Evolutionary conservation across 2,113 vertebrate species (phyloP), one percentile per base, ranked within the genome.

Genomic region (Hucho hucho): DNA sequence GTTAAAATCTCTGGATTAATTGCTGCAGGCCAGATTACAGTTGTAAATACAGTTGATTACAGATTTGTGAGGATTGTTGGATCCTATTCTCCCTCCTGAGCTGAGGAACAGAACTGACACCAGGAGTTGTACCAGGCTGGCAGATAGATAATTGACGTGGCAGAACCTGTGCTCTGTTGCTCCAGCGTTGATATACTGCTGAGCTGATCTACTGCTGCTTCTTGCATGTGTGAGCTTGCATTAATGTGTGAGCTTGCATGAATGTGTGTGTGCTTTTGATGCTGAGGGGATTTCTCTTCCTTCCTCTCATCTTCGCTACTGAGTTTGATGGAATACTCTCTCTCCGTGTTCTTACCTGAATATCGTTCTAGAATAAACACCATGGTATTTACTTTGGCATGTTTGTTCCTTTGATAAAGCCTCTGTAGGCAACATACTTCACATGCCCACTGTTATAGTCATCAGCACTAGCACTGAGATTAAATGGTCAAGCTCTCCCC

Each of bases 171-270:
- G 84, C 83, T 89, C 73, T 83, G 86, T 83, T 79, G 72, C 81
- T 69, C 72, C 81, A 12, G 74, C 84, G 86, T 91, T 87, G 88
- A 89, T 87, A 87, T 72, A 86, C 69, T 80, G 73, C 14, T 75
- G 25, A 47, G 70, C 81, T 86, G 83, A 86, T 84, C 81, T 79
- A 76, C 77, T 81, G 79, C 86, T 61, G 18, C n/a, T 75, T 79
- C 78, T 84, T 61, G 58, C 58, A 61, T 59, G 58, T 59, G 58
- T 59, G 58, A 20, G 56, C n/a, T 22, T 59, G 47, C 47, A 49
- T 49, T 49, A 49, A 81, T 84, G 90, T 87, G 79, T 91, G 90
- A 87, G 88, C 84, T 72, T 88, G 90, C 90, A 91, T 91, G 79
- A 88, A 79, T 88, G 81, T 71, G 81, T 73, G 47, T 84, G 87